phyloP scores from a whole-genome alignment of 2,888 invertebrate genomes.

The Melieria crassipennis region DNA sequence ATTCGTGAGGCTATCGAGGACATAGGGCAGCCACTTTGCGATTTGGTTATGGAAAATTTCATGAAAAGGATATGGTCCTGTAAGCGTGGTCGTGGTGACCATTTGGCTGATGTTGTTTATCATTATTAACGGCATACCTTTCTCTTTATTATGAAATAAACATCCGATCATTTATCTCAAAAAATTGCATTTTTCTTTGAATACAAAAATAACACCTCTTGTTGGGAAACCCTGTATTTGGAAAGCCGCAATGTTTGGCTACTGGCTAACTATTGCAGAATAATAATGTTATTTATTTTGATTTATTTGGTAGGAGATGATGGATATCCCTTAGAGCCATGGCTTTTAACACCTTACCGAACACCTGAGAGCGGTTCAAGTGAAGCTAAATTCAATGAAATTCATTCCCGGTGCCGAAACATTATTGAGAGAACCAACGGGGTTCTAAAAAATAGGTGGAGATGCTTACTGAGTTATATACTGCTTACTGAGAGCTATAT shows the following conservation, averaged over 20 bases:
- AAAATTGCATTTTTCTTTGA: too few relatives aligned
- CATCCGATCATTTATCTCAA: too few relatives aligned
- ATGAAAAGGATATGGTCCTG: too few relatives aligned
- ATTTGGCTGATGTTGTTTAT: too few relatives aligned
- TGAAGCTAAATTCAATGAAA: slow-evolving; percentile 27
- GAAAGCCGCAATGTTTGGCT: slow-evolving; percentile 29
- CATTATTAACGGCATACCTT: too few relatives aligned
- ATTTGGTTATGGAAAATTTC: too few relatives aligned
- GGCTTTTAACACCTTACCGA: slow-evolving; percentile 31
- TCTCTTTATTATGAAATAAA: too few relatives aligned
- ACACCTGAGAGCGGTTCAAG: slow-evolving; percentile 14
- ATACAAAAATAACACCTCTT: too few relatives aligned
- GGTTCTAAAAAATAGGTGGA: slow-evolving; percentile 2
- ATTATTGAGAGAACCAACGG: slow-evolving; percentile 23
- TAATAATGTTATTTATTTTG: neutral
- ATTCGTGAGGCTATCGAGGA: too few relatives aligned
- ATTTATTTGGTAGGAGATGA: slow-evolving; percentile 25
- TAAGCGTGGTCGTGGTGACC: too few relatives aligned
- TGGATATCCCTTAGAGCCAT: slow-evolving; percentile 31
- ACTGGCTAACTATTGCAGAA: slow-evolving; percentile 11
- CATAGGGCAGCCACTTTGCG: too few relatives aligned
- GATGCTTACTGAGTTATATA: slow-evolving; percentile 30
- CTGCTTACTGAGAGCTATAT: slow-evolving; percentile 24
- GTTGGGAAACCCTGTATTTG: too few relatives aligned
- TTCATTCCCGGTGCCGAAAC: slow-evolving; percentile 31